A percentile compares a stretch with the other conserved stretches of the same genome.
These are phyloP conservation scores for Gallinago stenura DNA, from an alignment of 2,797 vertebrate species.

Conservation along the genomic window DNA sequence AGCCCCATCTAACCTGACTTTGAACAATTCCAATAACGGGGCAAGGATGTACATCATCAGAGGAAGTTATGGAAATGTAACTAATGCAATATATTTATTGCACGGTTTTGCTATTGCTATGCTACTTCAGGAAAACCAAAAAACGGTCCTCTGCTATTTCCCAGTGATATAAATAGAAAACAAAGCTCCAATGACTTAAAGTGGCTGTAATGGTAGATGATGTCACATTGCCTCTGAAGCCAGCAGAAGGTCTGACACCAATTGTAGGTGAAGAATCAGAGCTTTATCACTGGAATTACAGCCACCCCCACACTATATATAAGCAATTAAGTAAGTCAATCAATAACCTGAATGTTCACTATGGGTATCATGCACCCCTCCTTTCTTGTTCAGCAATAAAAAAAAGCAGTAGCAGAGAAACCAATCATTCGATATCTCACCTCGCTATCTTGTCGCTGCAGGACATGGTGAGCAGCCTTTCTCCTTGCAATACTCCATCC, in stretches of 20 bases:
- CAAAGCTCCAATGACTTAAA: neutral
- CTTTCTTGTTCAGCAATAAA: neutral
- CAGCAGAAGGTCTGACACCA: neutral
- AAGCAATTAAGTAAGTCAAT: neutral
- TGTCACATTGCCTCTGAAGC: neutral
- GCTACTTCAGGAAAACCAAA: neutral
- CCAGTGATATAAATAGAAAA: neutral
- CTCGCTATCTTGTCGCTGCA: slow-evolving; percentile 98
- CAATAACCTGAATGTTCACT: neutral
- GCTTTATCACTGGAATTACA: neutral
- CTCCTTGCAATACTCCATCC: slow-evolving; percentile 95
- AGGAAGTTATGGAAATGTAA: neutral
- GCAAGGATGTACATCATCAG: neutral
- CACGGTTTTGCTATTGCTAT: neutral
- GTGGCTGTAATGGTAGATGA: neutral
- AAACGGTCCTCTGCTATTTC: neutral
- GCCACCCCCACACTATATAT: neutral
- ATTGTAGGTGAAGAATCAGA: neutral
- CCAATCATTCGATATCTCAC: slow-evolving; percentile 63
- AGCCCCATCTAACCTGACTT: neutral
- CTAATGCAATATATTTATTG: neutral
- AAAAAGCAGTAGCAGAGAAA: neutral
- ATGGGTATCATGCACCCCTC: neutral
- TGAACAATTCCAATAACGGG: neutral
- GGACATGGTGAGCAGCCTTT: slow-evolving; percentile 96